These are phyloP conservation scores for Drosophila serrata DNA, from an alignment of 1,140 invertebrate species.

Conservation along the genomic window DNA sequence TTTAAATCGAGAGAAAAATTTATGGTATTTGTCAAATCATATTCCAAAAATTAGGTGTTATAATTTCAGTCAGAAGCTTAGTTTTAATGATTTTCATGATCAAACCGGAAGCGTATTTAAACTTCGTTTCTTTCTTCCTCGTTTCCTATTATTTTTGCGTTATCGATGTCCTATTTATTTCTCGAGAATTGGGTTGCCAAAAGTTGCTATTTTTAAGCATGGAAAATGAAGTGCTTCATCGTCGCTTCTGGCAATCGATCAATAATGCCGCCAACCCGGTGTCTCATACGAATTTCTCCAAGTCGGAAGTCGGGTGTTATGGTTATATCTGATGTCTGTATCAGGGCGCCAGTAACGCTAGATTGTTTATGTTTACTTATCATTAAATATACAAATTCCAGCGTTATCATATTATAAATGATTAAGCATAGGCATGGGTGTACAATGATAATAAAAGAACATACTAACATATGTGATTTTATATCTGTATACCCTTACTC, in stretches of 20 bases:
- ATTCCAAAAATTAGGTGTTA: background rate
- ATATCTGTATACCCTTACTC: background rate
- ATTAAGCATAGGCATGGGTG: background rate
- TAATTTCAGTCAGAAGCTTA: no score
- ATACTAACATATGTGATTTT: background rate
- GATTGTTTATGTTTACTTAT: slow-evolving; percentile 44
- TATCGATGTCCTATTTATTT: slow-evolving; percentile 24
- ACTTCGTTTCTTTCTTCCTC: no score
- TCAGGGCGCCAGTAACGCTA: slow-evolving; percentile 30
- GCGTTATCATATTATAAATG: slow-evolving; percentile 8
- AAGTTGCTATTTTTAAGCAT: slow-evolving; percentile 57
- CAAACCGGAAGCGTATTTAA: no score
- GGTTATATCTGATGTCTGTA: slow-evolving; percentile 18
- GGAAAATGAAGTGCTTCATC: slow-evolving; percentile 22
- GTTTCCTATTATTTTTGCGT: background rate
- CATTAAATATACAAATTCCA: slow-evolving; percentile 19
- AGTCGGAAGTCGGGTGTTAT: slow-evolving; percentile 15
- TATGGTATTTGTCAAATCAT: background rate
- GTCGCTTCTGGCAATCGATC: slow-evolving; percentile 55
- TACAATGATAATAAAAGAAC: background rate
- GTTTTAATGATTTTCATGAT: no score
- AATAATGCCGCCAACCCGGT: slow-evolving; percentile 24
- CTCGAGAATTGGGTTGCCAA: slow-evolving; percentile 53
- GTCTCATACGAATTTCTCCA: slow-evolving; percentile 40
- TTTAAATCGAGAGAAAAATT: background rate